Evolutionary conservation across 1,140 invertebrate species (phyloP).

Genomic region (Drosophila guanche): DNA sequence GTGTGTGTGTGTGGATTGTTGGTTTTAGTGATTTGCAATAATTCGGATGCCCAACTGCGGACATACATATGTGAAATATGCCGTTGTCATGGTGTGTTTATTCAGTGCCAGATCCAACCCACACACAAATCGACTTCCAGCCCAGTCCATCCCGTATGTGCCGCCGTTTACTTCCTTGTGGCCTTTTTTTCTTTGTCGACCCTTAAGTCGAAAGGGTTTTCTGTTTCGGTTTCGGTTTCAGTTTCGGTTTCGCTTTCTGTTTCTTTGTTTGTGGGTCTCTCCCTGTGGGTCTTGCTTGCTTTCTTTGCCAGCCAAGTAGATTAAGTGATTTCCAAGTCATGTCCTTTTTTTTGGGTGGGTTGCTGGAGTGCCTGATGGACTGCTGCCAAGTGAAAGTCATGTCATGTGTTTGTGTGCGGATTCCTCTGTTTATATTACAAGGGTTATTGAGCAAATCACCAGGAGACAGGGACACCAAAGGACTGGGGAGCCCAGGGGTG

Average conservation of each 20-base stretch:
- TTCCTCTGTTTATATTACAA: conserved; percentile 77
- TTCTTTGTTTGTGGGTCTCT: conserved; percentile 41
- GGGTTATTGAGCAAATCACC: conserved; percentile 83
- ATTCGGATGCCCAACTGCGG: conserved; percentile 33
- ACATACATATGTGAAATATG: conserved; percentile 78
- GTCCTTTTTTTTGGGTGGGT: conserved; percentile 57
- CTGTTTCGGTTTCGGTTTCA: conserved; percentile 38
- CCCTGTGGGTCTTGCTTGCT: conserved; percentile 8
- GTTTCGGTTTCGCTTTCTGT: conserved; percentile 52
- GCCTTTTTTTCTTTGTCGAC: conserved; percentile 31
- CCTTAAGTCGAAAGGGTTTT: conserved; percentile 53
- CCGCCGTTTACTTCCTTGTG: conserved; percentile 19
- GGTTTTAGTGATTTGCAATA: conserved; percentile 83
- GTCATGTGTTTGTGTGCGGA: conserved; percentile 52
- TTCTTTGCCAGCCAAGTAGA: conserved; percentile 62
- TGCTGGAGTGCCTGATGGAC: conserved; percentile 62
- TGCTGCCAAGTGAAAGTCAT: conserved; percentile 77
- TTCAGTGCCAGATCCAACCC: conserved; percentile 50
- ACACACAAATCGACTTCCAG: not conserved
- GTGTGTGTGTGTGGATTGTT: conserved; percentile 54
- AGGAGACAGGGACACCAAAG: conserved; percentile 47
- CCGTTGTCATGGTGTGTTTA: conserved; percentile 80
- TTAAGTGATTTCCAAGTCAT: conserved; percentile 81
- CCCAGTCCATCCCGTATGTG: conserved; percentile 13
- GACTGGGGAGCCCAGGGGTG: conserved; percentile 1